Conservation (phyloP, 2,113 vertebrate genomes). For the Electrona antarctica region DNA sequence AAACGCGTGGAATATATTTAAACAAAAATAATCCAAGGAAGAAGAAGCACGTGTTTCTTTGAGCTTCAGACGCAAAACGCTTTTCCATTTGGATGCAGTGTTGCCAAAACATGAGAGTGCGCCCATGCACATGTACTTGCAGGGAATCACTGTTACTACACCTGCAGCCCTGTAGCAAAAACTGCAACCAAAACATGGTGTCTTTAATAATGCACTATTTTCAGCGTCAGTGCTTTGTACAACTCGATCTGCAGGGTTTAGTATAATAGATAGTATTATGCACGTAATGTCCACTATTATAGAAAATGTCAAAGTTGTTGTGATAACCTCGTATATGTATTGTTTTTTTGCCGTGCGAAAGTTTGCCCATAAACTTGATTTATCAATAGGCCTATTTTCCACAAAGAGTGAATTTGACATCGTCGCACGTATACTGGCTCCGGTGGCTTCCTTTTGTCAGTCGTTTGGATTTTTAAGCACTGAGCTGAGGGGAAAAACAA, state of each 20-base stretch:
- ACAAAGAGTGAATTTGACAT: neutral
- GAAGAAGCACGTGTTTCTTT: neutral
- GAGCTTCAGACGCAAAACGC: neutral
- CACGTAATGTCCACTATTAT: neutral
- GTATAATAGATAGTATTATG: too few relatives aligned
- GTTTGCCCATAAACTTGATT: too few relatives aligned
- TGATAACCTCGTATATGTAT: neutral
- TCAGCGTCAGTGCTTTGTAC: too few relatives aligned
- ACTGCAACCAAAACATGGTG: constrained; percentile 37
- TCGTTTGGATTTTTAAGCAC: constrained; percentile 74
- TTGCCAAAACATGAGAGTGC: constrained; percentile 18
- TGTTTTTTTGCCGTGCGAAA: too few relatives aligned
- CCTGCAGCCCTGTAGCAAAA: constrained; percentile 30
- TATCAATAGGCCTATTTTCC: constrained; percentile 16
- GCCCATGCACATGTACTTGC: neutral
- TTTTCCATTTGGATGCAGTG: neutral
- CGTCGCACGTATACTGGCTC: too few relatives aligned
- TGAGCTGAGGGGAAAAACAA: constrained; percentile 74
- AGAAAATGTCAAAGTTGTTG: constrained; percentile 24
- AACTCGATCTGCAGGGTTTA: neutral
- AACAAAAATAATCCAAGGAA: neutral
- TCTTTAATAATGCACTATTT: neutral
- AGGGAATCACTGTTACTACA: constrained; percentile 19
- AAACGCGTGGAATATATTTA: neutral
- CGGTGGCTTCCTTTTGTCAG: constrained; percentile 76